These are phyloP conservation scores for Beris chalybata DNA, from an alignment of 2,888 invertebrate genomes.

Conservation along the genomic window DNA sequence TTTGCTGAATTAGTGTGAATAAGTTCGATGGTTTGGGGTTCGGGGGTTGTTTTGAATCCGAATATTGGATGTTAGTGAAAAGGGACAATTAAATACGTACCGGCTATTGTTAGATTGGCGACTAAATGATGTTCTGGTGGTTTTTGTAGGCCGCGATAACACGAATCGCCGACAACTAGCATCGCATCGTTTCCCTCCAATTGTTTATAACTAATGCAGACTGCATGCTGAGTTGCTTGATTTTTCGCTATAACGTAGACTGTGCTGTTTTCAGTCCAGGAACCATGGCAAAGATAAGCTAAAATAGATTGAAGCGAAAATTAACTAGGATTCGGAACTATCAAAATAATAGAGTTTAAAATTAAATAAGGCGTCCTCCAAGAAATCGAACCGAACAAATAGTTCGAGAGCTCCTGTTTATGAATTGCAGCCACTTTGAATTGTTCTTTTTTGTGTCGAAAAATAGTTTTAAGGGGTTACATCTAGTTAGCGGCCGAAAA, in stretches of 20 bases:
- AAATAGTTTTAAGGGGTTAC: no score
- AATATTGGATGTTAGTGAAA: slow-evolving; percentile 15
- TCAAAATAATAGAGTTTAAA: no score
- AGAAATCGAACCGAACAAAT: no score
- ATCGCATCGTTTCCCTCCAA: slow-evolving; percentile 52
- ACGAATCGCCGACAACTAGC: slow-evolving; percentile 55
- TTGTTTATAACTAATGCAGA: slow-evolving; percentile 55
- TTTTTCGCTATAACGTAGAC: slow-evolving; percentile 72
- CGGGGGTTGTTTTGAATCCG: not conserved
- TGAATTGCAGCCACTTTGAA: no score
- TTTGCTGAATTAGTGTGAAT: not conserved
- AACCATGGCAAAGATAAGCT: slow-evolving; percentile 89
- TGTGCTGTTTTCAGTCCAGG: slow-evolving; percentile 85
- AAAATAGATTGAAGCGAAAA: slow-evolving; percentile 38
- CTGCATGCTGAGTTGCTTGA: slow-evolving; percentile 55
- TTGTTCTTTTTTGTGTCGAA: no score
- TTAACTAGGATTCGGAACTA: no score
- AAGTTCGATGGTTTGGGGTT: not conserved
- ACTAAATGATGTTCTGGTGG: slow-evolving; percentile 55
- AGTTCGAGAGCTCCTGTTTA: no score
- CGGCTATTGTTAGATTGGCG: slow-evolving; percentile 55
- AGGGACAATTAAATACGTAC: slow-evolving; percentile 38
- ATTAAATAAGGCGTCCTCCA: no score
- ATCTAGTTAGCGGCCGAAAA: no score
- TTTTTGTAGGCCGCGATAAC: slow-evolving; percentile 53